phyloP scores from a whole-genome alignment of 2,797 vertebrate genomes.

The Valencia hispanica region DNA sequence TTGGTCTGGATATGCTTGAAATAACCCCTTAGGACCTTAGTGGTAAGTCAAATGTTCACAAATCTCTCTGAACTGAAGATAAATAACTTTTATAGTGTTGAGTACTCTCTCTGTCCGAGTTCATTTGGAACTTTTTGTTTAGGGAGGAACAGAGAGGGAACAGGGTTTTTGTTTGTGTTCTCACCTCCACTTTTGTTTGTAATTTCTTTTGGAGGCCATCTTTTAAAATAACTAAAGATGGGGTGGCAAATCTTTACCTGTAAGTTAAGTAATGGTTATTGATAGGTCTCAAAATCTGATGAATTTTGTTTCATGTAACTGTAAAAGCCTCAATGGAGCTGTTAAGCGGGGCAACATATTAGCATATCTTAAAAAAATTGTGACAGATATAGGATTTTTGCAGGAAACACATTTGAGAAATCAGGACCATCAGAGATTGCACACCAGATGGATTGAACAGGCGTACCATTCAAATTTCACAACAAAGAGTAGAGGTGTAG shows the following conservation, averaged over 20 bases:
- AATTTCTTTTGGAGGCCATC: background rate
- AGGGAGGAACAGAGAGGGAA: background rate
- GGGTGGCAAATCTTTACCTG: background rate
- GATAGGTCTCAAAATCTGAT: background rate
- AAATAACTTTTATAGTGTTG: background rate
- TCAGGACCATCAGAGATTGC: background rate
- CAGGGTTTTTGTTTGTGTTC: background rate
- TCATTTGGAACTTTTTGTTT: background rate
- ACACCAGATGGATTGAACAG: no score
- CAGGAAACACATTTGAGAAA: no score
- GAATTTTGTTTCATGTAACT: conserved; percentile 1
- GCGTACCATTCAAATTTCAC: background rate
- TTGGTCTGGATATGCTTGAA: no score
- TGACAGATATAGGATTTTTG: background rate
- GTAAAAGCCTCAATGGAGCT: background rate
- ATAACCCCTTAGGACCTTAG: no score
- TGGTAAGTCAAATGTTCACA: background rate
- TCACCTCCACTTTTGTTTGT: background rate
- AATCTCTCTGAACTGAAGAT: background rate
- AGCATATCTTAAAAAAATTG: background rate
- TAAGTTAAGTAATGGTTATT: background rate
- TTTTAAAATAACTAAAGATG: background rate
- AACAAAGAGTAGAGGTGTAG: background rate
- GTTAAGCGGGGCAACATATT: background rate
- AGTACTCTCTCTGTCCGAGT: background rate